Evolutionary conservation across 2,113 vertebrate species (phyloP).

Genomic region (Typhlomys cinereus): DNA sequence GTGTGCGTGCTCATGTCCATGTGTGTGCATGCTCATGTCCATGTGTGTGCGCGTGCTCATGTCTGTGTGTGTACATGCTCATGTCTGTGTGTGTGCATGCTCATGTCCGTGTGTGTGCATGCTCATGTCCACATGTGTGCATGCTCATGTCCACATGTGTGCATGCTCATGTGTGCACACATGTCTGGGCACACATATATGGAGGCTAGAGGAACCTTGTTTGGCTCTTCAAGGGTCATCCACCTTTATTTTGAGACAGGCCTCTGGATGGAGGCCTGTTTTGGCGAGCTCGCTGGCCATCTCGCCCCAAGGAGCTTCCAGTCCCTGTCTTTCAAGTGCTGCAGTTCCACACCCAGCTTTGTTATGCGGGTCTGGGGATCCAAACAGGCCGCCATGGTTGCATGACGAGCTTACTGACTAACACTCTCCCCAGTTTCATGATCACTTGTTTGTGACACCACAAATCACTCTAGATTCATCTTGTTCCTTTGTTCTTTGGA

Average conservation of each 20-base stretch:
- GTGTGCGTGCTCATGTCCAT: not conserved
- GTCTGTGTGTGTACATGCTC: not conserved
- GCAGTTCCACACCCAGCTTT: no score
- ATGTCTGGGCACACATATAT: not conserved
- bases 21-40: no score
- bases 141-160: accelerated
- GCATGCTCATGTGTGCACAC: no score
- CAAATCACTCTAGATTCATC: not conserved
- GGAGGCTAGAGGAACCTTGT: not conserved
- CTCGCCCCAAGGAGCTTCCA: not conserved
- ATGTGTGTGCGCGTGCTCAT: no score
- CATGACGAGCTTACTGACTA: no score
- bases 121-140: not conserved
- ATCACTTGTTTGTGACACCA: not conserved
- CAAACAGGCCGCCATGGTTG: no score
- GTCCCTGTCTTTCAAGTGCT: not conserved
- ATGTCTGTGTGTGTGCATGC: not conserved
- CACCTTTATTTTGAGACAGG: not conserved
- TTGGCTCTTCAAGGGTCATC: not conserved
- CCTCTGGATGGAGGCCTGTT: not conserved
- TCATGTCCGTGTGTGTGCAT: not conserved
- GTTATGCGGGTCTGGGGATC: no score
- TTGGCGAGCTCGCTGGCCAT: not conserved
- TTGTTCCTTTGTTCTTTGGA: no score
- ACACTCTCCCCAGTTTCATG: no score